Conservation (phyloP, 1,140 invertebrate species). For the Aphis craccivora region DNA sequence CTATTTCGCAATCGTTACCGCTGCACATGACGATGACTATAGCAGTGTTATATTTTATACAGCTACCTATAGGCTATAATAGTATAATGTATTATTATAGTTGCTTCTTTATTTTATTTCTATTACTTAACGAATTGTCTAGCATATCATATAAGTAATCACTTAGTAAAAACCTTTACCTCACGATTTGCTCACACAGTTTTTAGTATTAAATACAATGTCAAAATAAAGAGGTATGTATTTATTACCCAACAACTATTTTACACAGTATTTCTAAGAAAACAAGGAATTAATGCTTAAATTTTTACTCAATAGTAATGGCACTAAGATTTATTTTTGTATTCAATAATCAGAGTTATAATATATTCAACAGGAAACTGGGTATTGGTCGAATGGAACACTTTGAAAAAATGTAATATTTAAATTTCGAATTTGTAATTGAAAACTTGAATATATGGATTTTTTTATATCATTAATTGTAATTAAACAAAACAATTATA, state of each 20-base stretch:
- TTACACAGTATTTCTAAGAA: background rate
- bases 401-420: too few relatives aligned
- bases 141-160: background rate
- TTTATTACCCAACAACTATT: background rate
- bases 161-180: too few relatives aligned
- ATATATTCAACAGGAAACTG: background rate
- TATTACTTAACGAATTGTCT: background rate
- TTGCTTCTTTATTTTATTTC: background rate
- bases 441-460: too few relatives aligned
- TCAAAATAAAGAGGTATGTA: background rate
- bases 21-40: background rate
- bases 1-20: background rate
- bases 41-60: background rate
- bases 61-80: too few relatives aligned
- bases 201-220: background rate
- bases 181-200: background rate
- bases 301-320: background rate
- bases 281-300: background rate
- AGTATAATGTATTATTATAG: background rate
- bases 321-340: background rate
- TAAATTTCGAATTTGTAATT: too few relatives aligned
- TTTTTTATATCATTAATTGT: too few relatives aligned
- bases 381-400: too few relatives aligned
- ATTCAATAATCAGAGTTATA: background rate
- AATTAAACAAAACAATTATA: too few relatives aligned